phyloP scores from a whole-genome alignment of 2,888 invertebrate species.

The Augiades crinisus region DNA sequence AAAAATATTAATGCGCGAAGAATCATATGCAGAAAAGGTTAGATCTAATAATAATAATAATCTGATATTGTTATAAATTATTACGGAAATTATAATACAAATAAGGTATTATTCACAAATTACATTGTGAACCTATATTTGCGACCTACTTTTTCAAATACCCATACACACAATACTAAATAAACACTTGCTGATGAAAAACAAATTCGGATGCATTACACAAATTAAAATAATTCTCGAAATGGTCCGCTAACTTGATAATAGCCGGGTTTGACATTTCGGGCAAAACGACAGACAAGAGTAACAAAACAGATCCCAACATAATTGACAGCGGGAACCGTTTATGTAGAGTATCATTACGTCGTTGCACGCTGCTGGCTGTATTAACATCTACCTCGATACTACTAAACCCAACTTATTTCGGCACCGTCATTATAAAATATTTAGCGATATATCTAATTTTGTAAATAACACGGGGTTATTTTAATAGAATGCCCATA shows the following conservation, averaged over 20 bases:
- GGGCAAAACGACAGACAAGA: constrained; percentile 43
- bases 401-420: constrained; percentile 51
- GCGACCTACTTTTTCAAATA: no score
- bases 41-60: no score
- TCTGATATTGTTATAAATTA: no score
- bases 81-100: no score
- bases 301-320: constrained; percentile 40
- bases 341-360: constrained; percentile 55
- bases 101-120: no score
- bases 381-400: constrained; percentile 48
- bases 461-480: constrained; percentile 73
- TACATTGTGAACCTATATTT: no score
- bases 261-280: constrained; percentile 49
- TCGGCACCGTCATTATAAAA: constrained; percentile 73
- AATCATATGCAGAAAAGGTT: no score
- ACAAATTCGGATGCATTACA: no score
- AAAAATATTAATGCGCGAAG: no score
- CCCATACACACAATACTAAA: no score
- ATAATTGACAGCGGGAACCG: constrained; percentile 42
- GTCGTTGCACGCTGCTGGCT: constrained; percentile 47
- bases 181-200: no score
- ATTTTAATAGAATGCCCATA: constrained; percentile 76
- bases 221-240: not conserved
- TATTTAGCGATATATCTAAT: constrained; percentile 80
- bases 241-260: constrained; percentile 50